Conservation (phyloP, 2,888 invertebrate genomes). For the Geophilus truncorum region DNA sequence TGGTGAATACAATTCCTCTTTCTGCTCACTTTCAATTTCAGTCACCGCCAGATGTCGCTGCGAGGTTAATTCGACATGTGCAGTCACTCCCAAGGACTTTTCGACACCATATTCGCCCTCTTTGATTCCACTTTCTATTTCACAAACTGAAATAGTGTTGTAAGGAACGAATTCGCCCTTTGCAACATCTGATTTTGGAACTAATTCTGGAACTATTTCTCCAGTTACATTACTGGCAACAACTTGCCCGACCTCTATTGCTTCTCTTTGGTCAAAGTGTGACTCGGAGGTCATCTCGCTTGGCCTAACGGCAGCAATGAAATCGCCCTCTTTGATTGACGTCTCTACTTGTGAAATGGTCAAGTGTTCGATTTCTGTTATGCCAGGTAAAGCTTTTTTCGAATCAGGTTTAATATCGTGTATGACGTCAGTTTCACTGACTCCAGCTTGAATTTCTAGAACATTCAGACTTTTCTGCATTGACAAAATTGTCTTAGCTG, state of each 20-base stretch:
- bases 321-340: constrained; percentile 30
- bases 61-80: background rate
- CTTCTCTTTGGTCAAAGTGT: constrained; percentile 11
- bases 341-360: constrained; percentile 33
- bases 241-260: constrained; percentile 33
- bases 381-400: constrained; percentile 45
- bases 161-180: constrained; percentile 22
- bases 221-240: background rate
- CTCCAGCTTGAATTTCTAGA: background rate
- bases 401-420: constrained; percentile 43
- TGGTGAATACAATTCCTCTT: background rate
- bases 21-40: constrained; percentile 21
- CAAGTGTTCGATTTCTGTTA: constrained; percentile 25
- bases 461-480: background rate
- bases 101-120: constrained; percentile 8
- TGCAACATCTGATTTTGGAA: constrained; percentile 4
- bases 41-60: constrained; percentile 31
- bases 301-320: constrained; percentile 10
- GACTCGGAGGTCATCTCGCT: background rate
- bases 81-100: background rate
- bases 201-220: background rate
- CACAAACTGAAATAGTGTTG: constrained; percentile 10
- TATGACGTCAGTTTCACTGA: background rate
- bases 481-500: background rate
- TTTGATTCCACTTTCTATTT: constrained; percentile 25